Conservation (phyloP, 1,140 invertebrate species). For the Drosophila busckii region DNA sequence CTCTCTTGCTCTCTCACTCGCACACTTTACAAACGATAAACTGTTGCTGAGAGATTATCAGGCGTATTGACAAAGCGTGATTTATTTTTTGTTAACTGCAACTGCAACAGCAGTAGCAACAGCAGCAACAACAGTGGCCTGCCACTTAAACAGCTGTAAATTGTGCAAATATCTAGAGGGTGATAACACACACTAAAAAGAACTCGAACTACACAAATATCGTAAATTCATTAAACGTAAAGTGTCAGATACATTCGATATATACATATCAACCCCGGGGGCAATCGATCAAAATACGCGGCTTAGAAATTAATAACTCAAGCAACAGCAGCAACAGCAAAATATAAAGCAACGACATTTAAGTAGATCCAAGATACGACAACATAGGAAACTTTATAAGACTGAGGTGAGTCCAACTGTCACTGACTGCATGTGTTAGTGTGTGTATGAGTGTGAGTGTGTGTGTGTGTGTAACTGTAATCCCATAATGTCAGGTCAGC, state of each 20-base stretch:
- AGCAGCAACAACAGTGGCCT: slow-evolving; percentile 22
- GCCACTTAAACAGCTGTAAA: slow-evolving; percentile 64
- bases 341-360: slow-evolving; percentile 38
- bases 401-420: slow-evolving; percentile 69
- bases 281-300: slow-evolving; percentile 64
- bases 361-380: slow-evolving; percentile 26
- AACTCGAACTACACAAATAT: slow-evolving; percentile 12
- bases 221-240: slow-evolving; percentile 56
- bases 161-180: slow-evolving; percentile 64
- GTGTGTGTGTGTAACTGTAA: slow-evolving; percentile 7
- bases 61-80: slow-evolving; percentile 65
- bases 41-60: slow-evolving; percentile 19
- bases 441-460: slow-evolving; percentile 3
- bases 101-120: background rate
- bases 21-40: background rate
- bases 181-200: slow-evolving; percentile 25
- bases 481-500: background rate
- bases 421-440: background rate
- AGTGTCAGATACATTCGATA: slow-evolving; percentile 30
- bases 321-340: slow-evolving; percentile 43
- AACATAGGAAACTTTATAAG: slow-evolving; percentile 77
- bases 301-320: slow-evolving; percentile 63
- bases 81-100: slow-evolving; percentile 34
- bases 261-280: slow-evolving; percentile 35
- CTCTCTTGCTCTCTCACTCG: background rate